A percentile compares a stretch with the other conserved stretches of the same genome.
These are phyloP conservation scores for Bombus vancouverensis DNA, from an alignment of 1,140 invertebrate species.

Conservation along the genomic window DNA sequence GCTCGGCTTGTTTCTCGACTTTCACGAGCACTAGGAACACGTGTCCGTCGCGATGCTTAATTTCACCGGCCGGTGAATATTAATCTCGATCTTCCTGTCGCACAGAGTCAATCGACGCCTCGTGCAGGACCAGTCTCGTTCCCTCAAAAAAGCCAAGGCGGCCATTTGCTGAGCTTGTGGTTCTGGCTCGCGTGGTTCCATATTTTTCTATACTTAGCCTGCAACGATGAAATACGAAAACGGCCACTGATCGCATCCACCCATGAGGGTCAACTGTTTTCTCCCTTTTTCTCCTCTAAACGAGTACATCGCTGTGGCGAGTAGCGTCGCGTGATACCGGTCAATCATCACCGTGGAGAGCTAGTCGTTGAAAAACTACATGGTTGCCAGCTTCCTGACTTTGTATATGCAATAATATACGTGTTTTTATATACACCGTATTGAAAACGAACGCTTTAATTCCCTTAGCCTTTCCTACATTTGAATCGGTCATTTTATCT, in stretches of 20 bases:
- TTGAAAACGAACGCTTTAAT: constrained; percentile 64
- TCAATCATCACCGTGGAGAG: constrained; percentile 72
- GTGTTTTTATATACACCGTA: constrained; percentile 43
- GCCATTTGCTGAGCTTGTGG: too few relatives aligned
- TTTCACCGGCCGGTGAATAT: constrained; percentile 6
- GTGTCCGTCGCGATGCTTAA: constrained; percentile 19
- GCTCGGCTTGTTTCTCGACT: constrained; percentile 11
- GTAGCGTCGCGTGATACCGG: constrained; percentile 72
- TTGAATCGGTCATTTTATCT: background rate
- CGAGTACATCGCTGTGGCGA: background rate
- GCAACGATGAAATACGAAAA: constrained; percentile 64
- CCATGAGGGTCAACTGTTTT: background rate
- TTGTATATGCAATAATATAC: constrained; percentile 19
- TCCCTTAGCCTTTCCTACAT: constrained; percentile 49
- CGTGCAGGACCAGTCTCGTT: background rate
- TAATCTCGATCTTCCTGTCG: constrained; percentile 31
- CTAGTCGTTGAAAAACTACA: constrained; percentile 64
- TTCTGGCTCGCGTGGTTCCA: background rate
- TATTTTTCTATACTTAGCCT: constrained; percentile 59
- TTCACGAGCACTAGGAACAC: constrained; percentile 17
- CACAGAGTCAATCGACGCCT: background rate
- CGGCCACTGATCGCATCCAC: background rate
- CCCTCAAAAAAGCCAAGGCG: background rate
- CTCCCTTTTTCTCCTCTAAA: too few relatives aligned
- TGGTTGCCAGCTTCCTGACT: constrained; percentile 25